Evolutionary conservation across 1,140 invertebrate genomes (phyloP).

Genomic region (Halesus radiatus): DNA sequence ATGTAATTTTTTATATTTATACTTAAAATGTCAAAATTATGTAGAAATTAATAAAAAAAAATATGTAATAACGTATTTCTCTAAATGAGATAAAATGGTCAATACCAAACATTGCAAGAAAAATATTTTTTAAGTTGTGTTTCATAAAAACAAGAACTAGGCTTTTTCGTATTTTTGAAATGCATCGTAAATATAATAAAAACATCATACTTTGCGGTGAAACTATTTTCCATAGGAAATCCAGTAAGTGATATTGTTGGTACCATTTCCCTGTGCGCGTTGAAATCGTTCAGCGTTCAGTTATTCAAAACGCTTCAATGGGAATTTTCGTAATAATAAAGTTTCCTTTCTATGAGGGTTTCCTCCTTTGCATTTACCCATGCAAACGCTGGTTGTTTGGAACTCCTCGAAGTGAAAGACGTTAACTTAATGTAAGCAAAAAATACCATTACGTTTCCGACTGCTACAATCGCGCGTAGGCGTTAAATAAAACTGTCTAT

Average conservation of each 20-base stretch:
- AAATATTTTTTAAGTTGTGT: too few species aligned
- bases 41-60: too few species aligned
- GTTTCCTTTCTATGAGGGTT: constrained; percentile 9
- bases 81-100: too few species aligned
- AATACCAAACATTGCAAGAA: too few species aligned
- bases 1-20: too few species aligned
- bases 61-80: too few species aligned
- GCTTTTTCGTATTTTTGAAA: too few species aligned
- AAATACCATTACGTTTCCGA: constrained; percentile 3
- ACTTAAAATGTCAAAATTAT: too few species aligned
- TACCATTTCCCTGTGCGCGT: neutral
- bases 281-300: neutral
- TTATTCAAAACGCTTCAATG: constrained; percentile 20
- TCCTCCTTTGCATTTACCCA: constrained; percentile 9
- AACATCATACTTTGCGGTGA: neutral
- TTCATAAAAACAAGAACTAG: too few species aligned
- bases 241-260: constrained; percentile 5
- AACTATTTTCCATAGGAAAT: neutral
- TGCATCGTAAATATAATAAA: too few species aligned
- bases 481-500: constrained; percentile 12
- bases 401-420: constrained; percentile 4
- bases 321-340: constrained; percentile 20
- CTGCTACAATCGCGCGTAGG: neutral
- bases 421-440: constrained; percentile 18
- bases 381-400: constrained; percentile 2